Evolutionary conservation across 2,113 vertebrate species (phyloP).

Genomic region (Plotosus lineatus): DNA sequence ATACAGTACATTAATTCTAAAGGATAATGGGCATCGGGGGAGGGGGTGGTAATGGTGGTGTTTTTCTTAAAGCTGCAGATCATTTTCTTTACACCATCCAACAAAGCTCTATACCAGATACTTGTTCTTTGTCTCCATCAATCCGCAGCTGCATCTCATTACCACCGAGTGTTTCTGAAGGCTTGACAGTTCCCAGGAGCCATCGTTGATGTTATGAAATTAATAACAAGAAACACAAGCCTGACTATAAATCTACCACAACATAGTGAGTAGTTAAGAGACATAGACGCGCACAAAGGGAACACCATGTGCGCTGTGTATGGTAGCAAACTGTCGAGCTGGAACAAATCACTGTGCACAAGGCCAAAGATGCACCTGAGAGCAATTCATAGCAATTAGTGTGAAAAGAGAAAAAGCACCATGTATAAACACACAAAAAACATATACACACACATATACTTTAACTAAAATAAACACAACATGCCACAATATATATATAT

Average conservation of each 20-base stretch:
- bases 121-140: neutral
- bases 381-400: conserved; percentile 27
- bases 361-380: conserved; percentile 20
- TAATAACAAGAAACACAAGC: neutral
- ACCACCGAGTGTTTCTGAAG: conserved; percentile 2
- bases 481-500: neutral
- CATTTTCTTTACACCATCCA: neutral
- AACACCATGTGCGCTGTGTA: neutral
- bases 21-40: neutral
- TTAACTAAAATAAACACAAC: conserved; percentile 2
- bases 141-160: neutral
- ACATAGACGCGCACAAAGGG: neutral
- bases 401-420: conserved; percentile 1
- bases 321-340: conserved; percentile 4
- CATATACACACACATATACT: neutral
- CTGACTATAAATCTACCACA: neutral
- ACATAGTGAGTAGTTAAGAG: neutral
- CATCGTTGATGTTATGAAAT: neutral
- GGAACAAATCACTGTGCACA: conserved; percentile 11
- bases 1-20: neutral
- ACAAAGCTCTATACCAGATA: neutral
- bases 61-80: neutral
- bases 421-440: conserved; percentile 4
- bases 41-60: neutral
- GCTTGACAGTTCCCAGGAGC: neutral